A percentile compares a stretch with the other conserved stretches of the same genome.
These are phyloP conservation scores for Tethya wilhelma DNA, from an alignment of 37 sponge, comb jelly and placozoan genomes.

Conservation along the genomic window DNA sequence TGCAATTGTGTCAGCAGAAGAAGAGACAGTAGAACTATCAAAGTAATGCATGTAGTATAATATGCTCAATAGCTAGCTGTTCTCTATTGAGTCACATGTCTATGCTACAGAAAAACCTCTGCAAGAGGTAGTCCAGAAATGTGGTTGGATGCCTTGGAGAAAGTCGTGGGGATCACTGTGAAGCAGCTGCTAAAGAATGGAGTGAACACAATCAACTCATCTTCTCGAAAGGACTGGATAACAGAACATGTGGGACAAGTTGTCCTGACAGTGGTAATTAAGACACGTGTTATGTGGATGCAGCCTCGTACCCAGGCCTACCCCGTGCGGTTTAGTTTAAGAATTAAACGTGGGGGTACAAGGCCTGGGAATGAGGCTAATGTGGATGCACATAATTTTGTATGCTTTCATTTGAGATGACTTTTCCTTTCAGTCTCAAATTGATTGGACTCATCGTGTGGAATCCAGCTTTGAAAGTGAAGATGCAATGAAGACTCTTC, in stretches of 20 bases:
- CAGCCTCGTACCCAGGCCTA: no score
- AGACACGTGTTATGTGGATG: no score
- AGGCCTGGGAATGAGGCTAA: no score
- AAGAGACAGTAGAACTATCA: constrained; percentile 60
- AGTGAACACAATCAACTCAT: neutral
- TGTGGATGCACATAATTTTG: no score
- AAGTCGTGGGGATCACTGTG: constrained; percentile 34
- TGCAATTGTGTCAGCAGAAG: constrained; percentile 77
- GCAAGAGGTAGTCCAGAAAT: constrained; percentile 68
- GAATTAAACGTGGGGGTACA: no score
- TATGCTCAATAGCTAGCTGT: neutral
- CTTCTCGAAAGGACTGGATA: constrained; percentile 4
- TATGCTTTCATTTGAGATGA: no score
- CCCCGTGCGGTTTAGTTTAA: no score
- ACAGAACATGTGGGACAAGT: constrained; percentile 26
- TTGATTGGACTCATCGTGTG: constrained; percentile 62
- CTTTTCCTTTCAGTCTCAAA: constrained; percentile 30
- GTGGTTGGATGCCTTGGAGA: constrained; percentile 64
- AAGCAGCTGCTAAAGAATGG: constrained; percentile 12
- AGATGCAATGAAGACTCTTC: constrained; percentile 1
- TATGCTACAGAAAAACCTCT: neutral
- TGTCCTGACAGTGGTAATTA: constrained; percentile 34
- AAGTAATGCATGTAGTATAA: constrained; percentile 22
- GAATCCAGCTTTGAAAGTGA: constrained; percentile 39
- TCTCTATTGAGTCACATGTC: neutral